Percentiles rank a stretch among this genome's conserved stretches.
Conservation (phyloP, 2,113 vertebrate genomes). For the Centropus bengalensis region DNA sequence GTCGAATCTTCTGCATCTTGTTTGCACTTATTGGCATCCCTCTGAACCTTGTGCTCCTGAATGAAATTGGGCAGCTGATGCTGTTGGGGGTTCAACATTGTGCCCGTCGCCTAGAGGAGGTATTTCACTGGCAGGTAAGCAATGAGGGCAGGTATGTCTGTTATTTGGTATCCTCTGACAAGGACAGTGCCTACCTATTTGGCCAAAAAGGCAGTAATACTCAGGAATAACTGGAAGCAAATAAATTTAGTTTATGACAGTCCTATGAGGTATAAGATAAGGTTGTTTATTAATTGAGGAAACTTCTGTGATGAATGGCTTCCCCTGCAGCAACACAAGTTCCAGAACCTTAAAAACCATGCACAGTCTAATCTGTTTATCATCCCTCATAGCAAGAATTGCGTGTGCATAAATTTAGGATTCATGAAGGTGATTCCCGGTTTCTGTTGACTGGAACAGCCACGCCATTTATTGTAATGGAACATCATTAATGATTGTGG, state of each 20-base stretch:
- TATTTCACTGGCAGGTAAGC: slow-evolving; percentile 68
- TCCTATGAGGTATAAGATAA: slow-evolving; percentile 17
- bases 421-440: background rate
- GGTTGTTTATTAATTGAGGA: slow-evolving; percentile 44
- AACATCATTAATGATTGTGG: background rate
- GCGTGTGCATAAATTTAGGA: background rate
- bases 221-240: slow-evolving; percentile 34
- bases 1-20: slow-evolving; percentile 89
- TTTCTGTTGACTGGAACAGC: background rate
- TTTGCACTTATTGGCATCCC: slow-evolving; percentile 92
- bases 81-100: slow-evolving; percentile 67
- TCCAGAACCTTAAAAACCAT: background rate
- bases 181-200: background rate
- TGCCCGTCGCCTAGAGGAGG: slow-evolving; percentile 1
- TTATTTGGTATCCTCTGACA: background rate
- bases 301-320: slow-evolving; percentile 43
- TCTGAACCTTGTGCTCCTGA: slow-evolving; percentile 89
- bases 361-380: background rate
- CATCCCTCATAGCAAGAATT: background rate
- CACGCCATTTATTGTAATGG: background rate
- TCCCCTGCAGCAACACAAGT: slow-evolving; percentile 18
- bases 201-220: background rate
- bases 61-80: slow-evolving; percentile 88
- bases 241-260: slow-evolving; percentile 42
- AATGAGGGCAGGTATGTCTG: background rate